phyloP scores from a whole-genome alignment of 1,140 invertebrate species.

The Cydia pomonella region DNA sequence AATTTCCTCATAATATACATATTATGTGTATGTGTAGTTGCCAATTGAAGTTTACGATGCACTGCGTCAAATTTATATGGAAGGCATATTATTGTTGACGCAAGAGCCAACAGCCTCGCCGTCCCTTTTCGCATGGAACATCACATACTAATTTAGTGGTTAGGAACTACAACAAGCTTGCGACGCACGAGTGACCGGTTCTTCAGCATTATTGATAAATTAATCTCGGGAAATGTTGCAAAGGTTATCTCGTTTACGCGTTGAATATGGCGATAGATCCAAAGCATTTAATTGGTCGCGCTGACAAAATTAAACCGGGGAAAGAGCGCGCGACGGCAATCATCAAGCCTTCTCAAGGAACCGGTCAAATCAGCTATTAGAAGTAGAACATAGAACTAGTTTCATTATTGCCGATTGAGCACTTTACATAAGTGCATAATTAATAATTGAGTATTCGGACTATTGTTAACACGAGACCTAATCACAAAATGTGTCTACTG shows the following conservation, averaged over 20 bases:
- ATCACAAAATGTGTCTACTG: neutral
- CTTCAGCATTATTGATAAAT: conserved; percentile 31
- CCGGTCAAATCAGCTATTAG: conserved; percentile 6
- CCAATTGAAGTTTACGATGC: no score
- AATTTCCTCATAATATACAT: no score
- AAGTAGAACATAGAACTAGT: neutral
- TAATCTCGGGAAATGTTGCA: conserved; percentile 33
- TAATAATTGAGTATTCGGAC: neutral
- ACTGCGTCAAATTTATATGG: no score
- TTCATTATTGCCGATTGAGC: conserved; percentile 1
- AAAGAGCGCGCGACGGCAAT: neutral
- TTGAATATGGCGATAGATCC: conserved; percentile 12
- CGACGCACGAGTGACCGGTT: conserved; percentile 11
- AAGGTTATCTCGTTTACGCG: conserved; percentile 32
- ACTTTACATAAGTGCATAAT: conserved; percentile 1
- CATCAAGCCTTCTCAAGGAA: neutral
- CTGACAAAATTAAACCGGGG: conserved; percentile 11
- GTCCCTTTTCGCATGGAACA: neutral
- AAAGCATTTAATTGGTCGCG: conserved; percentile 18
- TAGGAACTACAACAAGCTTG: conserved; percentile 16
- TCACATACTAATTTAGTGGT: neutral
- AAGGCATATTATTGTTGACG: no score
- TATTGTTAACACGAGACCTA: neutral
- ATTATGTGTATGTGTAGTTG: no score
- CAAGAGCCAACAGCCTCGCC: neutral